Percentiles rank a stretch among this genome's conserved stretches.
Evolutionary conservation across 2,113 vertebrate genomes (phyloP).

Genomic region (Felis chaus): DNA sequence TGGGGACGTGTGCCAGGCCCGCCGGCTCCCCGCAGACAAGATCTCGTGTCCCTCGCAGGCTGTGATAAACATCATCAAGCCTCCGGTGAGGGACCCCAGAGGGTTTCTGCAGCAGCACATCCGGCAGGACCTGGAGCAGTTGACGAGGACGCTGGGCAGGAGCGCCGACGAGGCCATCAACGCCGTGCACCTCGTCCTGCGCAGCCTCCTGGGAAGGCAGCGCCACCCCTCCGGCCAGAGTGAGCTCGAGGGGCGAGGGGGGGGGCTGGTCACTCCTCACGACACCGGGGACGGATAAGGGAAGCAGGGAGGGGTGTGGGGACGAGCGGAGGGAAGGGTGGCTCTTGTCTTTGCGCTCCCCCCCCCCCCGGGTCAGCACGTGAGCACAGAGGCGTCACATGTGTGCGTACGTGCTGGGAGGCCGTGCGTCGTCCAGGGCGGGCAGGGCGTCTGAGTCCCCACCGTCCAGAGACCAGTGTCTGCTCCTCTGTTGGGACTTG

Average conservation of each 20-base stretch:
- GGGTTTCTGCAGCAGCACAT: slow-evolving; percentile 89
- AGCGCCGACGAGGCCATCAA: slow-evolving; percentile 89
- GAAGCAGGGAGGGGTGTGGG: accelerated
- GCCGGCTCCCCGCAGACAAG: accelerated
- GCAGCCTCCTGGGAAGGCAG: slow-evolving; percentile 81
- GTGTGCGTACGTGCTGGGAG: accelerated
- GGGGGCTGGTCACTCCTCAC: accelerated
- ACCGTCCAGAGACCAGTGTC: too few relatives aligned
- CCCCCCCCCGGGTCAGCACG: accelerated
- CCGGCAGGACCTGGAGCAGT: slow-evolving; percentile 87
- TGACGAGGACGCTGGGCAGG: slow-evolving; percentile 88
- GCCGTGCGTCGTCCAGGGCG: accelerated
- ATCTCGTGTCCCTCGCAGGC: slow-evolving; percentile 65
- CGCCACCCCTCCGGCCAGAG: slow-evolving; percentile 71
- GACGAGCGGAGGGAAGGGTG: not conserved
- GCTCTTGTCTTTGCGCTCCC: not conserved
- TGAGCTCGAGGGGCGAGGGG: slow-evolving; percentile 75
- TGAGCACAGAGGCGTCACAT: not conserved
- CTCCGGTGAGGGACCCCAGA: slow-evolving; percentile 73
- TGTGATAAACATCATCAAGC: slow-evolving; percentile 88
- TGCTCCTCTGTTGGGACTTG: not conserved
- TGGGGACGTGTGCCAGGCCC: not conserved
- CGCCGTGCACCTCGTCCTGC: slow-evolving; percentile 87
- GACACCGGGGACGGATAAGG: too few relatives aligned
- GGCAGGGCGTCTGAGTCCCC: not conserved